phyloP scores from a whole-genome alignment of 2,113 vertebrate genomes.

The Addax nasomaculatus region DNA sequence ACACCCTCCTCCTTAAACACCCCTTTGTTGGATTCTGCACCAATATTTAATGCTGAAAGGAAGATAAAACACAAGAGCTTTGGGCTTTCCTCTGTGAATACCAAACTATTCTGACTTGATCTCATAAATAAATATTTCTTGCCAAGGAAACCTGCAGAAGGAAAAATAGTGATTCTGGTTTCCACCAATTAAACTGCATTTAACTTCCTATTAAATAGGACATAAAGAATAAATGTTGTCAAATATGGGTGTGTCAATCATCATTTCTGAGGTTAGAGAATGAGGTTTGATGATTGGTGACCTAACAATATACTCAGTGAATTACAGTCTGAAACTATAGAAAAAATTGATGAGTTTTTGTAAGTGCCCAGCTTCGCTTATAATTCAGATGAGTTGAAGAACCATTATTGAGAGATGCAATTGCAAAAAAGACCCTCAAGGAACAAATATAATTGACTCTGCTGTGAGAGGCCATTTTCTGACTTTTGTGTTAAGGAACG shows the following conservation, averaged over 20 bases:
- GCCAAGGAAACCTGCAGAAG: neutral
- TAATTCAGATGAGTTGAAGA: neutral
- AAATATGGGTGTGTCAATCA: neutral
- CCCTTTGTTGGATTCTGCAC: neutral
- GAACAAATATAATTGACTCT: neutral
- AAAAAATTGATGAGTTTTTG: neutral
- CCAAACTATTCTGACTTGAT: neutral
- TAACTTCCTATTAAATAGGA: neutral
- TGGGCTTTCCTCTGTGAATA: neutral
- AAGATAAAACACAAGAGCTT: neutral
- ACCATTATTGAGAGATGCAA: neutral
- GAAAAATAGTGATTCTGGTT: neutral
- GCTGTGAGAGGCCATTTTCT: neutral
- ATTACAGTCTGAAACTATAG: neutral
- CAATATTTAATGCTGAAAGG: neutral
- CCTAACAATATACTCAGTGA: neutral
- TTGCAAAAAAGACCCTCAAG: neutral
- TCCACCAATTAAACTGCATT: neutral
- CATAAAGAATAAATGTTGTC: neutral
- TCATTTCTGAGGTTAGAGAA: neutral
- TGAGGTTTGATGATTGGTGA: neutral
- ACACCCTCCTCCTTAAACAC: neutral
- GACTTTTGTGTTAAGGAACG: neutral
- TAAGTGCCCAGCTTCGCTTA: neutral
- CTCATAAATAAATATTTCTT: slow-evolving; percentile 12